phyloP scores from a whole-genome alignment of 2,797 vertebrate genomes.

The Siniperca scherzeri region DNA sequence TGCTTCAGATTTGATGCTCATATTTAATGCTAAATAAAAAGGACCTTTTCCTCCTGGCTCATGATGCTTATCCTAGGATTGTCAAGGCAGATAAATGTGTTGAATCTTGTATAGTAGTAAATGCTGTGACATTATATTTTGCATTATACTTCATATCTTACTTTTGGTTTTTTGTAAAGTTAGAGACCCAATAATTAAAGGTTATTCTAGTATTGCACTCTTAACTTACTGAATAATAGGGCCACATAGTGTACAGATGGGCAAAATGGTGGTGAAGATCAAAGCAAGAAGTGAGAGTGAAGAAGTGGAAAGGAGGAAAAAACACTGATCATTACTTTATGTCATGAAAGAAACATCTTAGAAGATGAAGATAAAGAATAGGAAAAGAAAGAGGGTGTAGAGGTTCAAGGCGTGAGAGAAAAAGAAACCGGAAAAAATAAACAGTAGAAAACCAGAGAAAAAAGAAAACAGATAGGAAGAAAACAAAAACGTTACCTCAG shows the following conservation, averaged over 20 bases:
- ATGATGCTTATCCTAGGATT: neutral
- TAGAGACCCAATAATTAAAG: neutral
- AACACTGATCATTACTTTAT: neutral
- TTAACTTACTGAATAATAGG: neutral
- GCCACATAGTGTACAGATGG: neutral
- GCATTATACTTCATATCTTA: neutral
- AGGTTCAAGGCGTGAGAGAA: neutral
- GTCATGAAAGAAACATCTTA: slow-evolving; percentile 1
- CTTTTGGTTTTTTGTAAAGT: neutral
- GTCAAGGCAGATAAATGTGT: neutral
- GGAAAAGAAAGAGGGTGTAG: neutral
- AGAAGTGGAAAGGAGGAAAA: neutral
- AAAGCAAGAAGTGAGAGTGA: neutral
- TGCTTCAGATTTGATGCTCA: neutral
- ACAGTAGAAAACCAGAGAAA: neutral
- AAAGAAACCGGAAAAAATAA: neutral
- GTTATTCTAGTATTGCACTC: neutral
- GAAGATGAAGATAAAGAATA: neutral
- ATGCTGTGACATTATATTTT: neutral
- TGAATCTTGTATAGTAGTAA: neutral
- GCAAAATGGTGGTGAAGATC: neutral
- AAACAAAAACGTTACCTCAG: slow-evolving; percentile 87
- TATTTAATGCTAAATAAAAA: neutral
- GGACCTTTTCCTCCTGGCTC: neutral
- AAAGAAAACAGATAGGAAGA: neutral